Conservation (phyloP, 2,797 vertebrate genomes). For the Oryzias sinensis region DNA sequence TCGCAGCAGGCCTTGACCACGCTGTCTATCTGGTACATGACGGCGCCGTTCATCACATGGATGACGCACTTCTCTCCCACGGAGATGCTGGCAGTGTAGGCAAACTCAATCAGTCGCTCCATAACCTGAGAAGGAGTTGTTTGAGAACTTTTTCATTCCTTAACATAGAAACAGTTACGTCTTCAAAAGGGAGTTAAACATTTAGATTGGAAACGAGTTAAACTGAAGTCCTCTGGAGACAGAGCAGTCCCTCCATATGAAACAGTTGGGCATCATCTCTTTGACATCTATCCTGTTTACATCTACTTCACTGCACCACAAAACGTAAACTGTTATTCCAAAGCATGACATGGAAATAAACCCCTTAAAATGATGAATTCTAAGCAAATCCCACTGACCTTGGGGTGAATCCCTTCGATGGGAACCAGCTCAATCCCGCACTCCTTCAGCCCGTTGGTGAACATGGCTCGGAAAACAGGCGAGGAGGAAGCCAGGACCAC, state of each 20-base stretch:
- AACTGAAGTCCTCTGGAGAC: not conserved
- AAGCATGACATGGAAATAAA: too few relatives aligned
- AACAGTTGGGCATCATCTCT: too few relatives aligned
- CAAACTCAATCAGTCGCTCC: constrained; percentile 91
- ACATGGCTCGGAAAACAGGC: constrained; percentile 94
- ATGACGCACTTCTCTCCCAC: constrained; percentile 95
- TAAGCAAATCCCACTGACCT: constrained; percentile 53
- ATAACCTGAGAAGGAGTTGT: constrained; percentile 78
- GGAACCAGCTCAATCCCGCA: constrained; percentile 91
- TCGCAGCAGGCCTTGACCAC: constrained; percentile 93
- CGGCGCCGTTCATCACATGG: constrained; percentile 92
- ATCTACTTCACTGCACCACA: too few relatives aligned
- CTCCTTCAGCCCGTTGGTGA: constrained; percentile 89
- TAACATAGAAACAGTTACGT: not conserved
- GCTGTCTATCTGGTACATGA: constrained; percentile 98
- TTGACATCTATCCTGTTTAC: too few relatives aligned
- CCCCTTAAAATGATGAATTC: too few relatives aligned
- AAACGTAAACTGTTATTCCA: too few relatives aligned
- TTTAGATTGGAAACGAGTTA: not conserved
- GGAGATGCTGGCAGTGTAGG: constrained; percentile 94
- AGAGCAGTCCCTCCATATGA: too few relatives aligned
- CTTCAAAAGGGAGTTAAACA: not conserved
- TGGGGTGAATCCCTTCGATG: constrained; percentile 93
- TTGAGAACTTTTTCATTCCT: not conserved
- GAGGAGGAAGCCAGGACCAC: constrained; percentile 91